Base-by-base conservation (phyloP, 2,888 invertebrate species). In the Pachymerium ferrugineum region DNA sequence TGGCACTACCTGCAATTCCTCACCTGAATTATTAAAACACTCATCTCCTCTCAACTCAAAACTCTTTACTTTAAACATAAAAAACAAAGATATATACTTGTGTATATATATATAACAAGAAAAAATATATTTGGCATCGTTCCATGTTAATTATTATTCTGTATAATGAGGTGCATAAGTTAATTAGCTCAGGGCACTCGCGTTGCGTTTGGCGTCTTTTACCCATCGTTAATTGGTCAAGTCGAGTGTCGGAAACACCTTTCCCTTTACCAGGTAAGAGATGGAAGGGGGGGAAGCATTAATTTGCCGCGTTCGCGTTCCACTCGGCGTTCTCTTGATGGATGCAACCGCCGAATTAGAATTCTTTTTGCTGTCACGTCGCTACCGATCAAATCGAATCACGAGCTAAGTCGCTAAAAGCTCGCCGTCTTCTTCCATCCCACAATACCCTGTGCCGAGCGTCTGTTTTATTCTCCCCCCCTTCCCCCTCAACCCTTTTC, bases 181-280 rank as follows among this genome's bases (percentile, higher is more conserved):
- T 42, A 42, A 42, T 42, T 42, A 42, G 12, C 42, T 33, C 14
- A 3, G 42, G 42, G 42, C 42, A 42, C 16, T 42, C 16, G 14
- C 42, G 3, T 16, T 12, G 6, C 6, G 42, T n/a, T n/a, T n/a
- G n/a, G n/a, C n/a, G n/a, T n/a, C n/a, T n/a, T n/a, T n/a, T n/a
- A n/a, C n/a, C n/a, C n/a, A n/a, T n/a, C n/a, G 42, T 42, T 42
- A 42, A 42, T 42, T 42, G 42, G 42, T 42, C 42, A 42, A 42
- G 42, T 14, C 42, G n/a, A n/a, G n/a, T n/a, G n/a, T n/a, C n/a
- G 42, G 42, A 16, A 42, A 42, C 42, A 42, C 42, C n/a, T 8
- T 42, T 42, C 6, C 42, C 16, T 42, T 42, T 14, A 42, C 6
- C 42, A 14, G 6, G 42, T 42, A 8, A 12, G 33, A 8, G 33